phyloP scores from a whole-genome alignment of 2,113 vertebrate species.

The Ancistrus triradiatus region DNA sequence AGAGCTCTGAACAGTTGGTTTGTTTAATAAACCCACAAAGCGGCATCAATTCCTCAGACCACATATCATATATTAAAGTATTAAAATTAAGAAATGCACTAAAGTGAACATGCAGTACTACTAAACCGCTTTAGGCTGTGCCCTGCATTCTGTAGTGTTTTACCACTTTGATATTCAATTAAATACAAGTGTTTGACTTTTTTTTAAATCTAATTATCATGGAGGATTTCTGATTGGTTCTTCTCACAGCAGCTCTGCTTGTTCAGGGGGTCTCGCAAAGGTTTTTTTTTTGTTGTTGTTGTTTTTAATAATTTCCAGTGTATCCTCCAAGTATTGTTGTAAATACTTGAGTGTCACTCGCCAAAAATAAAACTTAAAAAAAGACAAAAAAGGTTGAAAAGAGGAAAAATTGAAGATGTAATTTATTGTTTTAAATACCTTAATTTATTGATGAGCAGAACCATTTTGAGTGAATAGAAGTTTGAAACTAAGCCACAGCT shows the following conservation, averaged over 20 bases:
- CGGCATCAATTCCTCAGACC: too few species aligned
- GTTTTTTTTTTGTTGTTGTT: conserved; percentile 75
- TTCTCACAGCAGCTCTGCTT: conserved; percentile 5
- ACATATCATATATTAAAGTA: background rate
- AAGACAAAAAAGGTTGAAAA: conserved; percentile 62
- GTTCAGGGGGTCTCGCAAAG: conserved; percentile 73
- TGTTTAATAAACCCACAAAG: conserved; percentile 8
- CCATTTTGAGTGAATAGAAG: conserved; percentile 55
- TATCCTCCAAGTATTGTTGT: conserved; percentile 92
- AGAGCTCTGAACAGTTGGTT: background rate
- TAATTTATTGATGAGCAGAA: conserved; percentile 85
- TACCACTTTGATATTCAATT: background rate
- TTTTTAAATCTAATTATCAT: background rate
- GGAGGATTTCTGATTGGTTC: background rate
- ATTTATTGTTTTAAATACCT: conserved; percentile 49
- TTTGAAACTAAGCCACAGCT: conserved; percentile 32
- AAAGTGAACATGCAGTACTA: background rate
- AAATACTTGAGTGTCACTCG: conserved; percentile 89
- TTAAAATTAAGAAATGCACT: conserved; percentile 26
- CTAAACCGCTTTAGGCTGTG: conserved; percentile 4
- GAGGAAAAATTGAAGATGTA: background rate
- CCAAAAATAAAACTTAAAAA: conserved; percentile 67
- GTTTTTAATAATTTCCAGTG: conserved; percentile 79
- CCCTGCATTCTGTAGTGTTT: background rate
- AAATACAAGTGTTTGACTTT: background rate